Percentiles rank a stretch among this genome's conserved stretches.
Conservation (phyloP, 1,140 invertebrate genomes). For the Bombus terrestris region DNA sequence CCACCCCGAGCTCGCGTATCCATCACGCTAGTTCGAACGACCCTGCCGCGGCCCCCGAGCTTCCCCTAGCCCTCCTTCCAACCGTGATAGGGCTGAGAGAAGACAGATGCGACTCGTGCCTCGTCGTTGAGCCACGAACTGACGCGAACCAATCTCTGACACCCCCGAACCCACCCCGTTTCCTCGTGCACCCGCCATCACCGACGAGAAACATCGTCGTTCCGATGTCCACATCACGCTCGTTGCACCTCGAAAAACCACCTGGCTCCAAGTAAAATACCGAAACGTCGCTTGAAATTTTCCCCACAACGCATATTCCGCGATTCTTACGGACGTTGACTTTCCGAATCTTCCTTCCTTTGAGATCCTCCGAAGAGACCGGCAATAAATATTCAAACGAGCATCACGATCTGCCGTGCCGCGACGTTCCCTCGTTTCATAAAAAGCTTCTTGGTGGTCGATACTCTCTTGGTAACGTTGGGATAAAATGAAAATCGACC, state of each 20-base stretch:
- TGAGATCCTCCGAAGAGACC: no score
- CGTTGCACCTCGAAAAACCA: neutral
- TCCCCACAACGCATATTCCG: neutral
- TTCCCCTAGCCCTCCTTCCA: neutral
- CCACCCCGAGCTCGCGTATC: constrained; percentile 75
- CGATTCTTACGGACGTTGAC: neutral
- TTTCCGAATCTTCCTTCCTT: no score
- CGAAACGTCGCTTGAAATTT: constrained; percentile 11
- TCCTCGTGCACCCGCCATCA: neutral
- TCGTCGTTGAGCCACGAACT: constrained; percentile 75
- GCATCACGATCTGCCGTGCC: neutral
- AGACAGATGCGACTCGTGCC: constrained; percentile 77
- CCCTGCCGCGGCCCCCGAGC: constrained; percentile 14
- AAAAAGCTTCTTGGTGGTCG: neutral
- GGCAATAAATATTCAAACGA: neutral
- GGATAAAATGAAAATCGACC: neutral
- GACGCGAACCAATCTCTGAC: constrained; percentile 74
- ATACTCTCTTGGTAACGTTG: neutral
- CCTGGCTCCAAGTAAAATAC: neutral
- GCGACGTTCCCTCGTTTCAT: neutral
- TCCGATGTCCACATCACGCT: constrained; percentile 3
- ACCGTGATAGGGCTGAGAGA: constrained; percentile 62
- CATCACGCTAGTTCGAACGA: constrained; percentile 72
- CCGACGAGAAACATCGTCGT: constrained; percentile 25
- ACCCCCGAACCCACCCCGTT: constrained; percentile 36